Percentiles rank a stretch among this genome's conserved stretches.
Evolutionary conservation across 2,797 vertebrate species (phyloP).

Genomic region (Arctocebus calabarensis): DNA sequence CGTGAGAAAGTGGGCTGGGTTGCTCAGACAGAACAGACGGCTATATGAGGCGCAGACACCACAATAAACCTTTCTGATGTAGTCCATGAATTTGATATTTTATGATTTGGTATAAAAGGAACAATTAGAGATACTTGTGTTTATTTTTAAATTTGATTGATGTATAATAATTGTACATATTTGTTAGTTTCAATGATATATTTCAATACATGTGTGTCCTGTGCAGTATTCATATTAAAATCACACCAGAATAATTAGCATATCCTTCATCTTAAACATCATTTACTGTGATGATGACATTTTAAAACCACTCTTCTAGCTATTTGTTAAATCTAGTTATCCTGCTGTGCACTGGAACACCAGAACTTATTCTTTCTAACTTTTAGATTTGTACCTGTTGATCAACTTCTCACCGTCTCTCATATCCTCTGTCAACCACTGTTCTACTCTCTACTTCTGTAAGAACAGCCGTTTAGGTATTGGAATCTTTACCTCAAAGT

Average conservation of each 20-base stretch:
- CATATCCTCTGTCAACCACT: neutral
- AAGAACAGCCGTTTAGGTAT: neutral
- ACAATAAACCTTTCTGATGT: neutral
- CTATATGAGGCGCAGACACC: neutral
- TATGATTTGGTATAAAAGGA: neutral
- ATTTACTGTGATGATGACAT: neutral
- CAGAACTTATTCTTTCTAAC: neutral
- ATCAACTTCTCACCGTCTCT: neutral
- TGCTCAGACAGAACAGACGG: neutral
- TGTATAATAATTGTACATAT: neutral
- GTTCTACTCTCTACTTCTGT: neutral
- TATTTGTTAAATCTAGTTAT: neutral
- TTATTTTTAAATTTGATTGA: neutral
- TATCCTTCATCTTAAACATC: neutral
- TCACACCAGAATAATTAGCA: neutral
- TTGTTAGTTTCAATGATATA: neutral
- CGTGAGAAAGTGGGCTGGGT: neutral
- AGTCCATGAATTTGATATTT: neutral
- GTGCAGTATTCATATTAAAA: neutral
- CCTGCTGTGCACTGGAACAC: neutral
- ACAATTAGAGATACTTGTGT: neutral
- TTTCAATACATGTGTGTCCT: neutral
- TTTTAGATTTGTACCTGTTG: neutral
- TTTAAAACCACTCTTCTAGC: neutral
- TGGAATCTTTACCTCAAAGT: neutral